These are phyloP conservation scores for Bimastos eiseni DNA, from an alignment of 2,888 invertebrate species.

Conservation along the genomic window DNA sequence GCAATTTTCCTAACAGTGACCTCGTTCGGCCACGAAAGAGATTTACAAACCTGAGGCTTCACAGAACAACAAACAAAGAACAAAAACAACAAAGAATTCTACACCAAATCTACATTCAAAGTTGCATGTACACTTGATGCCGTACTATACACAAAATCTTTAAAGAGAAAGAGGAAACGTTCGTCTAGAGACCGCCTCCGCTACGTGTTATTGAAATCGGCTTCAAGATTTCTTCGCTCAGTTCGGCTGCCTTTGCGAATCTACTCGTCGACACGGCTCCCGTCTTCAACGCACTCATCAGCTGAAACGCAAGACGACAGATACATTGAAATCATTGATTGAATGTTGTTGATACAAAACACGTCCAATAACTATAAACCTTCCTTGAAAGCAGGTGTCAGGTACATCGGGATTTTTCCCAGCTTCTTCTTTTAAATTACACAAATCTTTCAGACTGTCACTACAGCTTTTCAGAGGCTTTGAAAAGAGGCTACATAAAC, in stretches of 20 bases:
- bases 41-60: not conserved
- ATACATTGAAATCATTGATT: not conserved
- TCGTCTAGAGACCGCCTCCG: slow-evolving; percentile 82
- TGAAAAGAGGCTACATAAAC: too few species aligned
- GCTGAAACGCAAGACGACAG: slow-evolving; percentile 67
- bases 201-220: slow-evolving; percentile 81
- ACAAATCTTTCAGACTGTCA: not conserved
- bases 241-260: slow-evolving; percentile 90
- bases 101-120: not conserved
- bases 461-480: not conserved
- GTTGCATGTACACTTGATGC: not conserved
- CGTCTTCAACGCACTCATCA: slow-evolving; percentile 97
- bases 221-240: slow-evolving; percentile 83
- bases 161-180: not conserved
- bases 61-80: not conserved
- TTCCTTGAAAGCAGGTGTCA: not conserved
- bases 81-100: not conserved
- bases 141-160: not conserved
- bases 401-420: not conserved
- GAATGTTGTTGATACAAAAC: not conserved
- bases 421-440: not conserved
- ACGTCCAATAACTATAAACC: not conserved
- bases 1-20: not conserved
- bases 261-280: slow-evolving; percentile 93
- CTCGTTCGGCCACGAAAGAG: not conserved